Evolutionary conservation across 2,888 invertebrate species (phyloP).

Genomic region (Drosophila gaucha): DNA sequence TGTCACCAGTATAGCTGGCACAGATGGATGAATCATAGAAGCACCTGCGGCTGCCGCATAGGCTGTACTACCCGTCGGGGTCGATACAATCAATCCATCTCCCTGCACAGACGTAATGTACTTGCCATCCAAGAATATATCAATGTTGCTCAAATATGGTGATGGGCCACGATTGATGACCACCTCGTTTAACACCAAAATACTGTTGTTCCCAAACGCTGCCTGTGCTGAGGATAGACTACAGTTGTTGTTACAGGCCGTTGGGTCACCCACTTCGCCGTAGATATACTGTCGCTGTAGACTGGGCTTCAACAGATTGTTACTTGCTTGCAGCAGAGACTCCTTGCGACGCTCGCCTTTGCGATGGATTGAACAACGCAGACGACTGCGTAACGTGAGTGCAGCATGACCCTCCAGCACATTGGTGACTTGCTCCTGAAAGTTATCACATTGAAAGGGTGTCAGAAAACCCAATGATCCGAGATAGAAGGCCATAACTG

Average conservation of each 20-base stretch:
- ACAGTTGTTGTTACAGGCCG: conserved; percentile 47
- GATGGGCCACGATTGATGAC: conserved; percentile 98
- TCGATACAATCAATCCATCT: conserved; percentile 96
- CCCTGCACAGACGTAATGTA: conserved; percentile 98
- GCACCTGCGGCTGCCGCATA: conserved; percentile 98
- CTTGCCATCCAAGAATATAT: conserved; percentile 97
- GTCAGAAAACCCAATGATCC: conserved; percentile 98
- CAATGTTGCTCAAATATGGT: conserved; percentile 97
- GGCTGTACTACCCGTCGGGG: conserved; percentile 98
- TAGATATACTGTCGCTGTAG: conserved; percentile 29
- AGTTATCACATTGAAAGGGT: conserved; percentile 97
- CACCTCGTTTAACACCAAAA: conserved; percentile 95
- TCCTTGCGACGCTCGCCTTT: conserved; percentile 85
- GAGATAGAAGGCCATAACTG: conserved; percentile 98
- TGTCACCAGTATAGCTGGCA: conserved; percentile 98
- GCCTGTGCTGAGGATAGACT: background rate
- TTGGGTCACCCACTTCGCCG: conserved; percentile 9
- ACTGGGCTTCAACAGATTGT: conserved; percentile 25
- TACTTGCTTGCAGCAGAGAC: conserved; percentile 43
- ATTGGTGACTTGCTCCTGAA: conserved; percentile 96
- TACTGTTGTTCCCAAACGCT: conserved; percentile 43
- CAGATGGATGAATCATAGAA: conserved; percentile 98
- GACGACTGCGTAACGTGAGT: conserved; percentile 93
- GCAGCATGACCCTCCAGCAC: conserved; percentile 98
- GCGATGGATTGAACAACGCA: conserved; percentile 94